A percentile compares a stretch with the other conserved stretches of the same genome.
phyloP scores from a whole-genome alignment of 2,888 invertebrate genomes.

The Agrotis puta region DNA sequence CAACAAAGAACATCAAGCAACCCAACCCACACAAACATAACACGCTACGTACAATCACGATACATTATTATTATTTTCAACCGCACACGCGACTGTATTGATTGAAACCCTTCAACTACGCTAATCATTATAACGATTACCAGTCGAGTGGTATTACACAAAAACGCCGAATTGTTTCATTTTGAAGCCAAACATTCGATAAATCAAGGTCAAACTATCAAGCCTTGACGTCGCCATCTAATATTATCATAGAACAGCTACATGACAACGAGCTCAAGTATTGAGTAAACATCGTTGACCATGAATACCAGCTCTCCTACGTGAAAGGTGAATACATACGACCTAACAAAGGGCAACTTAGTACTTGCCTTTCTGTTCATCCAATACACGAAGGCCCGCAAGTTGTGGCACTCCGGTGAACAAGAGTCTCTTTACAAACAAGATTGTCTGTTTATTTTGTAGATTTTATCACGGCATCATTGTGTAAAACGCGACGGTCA shows the following conservation, averaged over 20 bases:
- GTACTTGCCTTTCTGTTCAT: slow-evolving; percentile 90
- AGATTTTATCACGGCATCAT: slow-evolving; percentile 83
- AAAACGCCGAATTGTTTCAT: slow-evolving; percentile 22
- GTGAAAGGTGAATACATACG: slow-evolving; percentile 76
- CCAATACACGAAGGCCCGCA: slow-evolving; percentile 87
- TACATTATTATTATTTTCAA: slow-evolving; percentile 62
- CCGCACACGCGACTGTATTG: slow-evolving; percentile 57
- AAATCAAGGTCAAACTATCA: slow-evolving; percentile 19
- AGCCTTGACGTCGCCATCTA: slow-evolving; percentile 45
- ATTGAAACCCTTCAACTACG: slow-evolving; percentile 47
- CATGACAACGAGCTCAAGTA: slow-evolving; percentile 60
- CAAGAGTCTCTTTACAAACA: slow-evolving; percentile 74
- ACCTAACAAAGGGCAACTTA: slow-evolving; percentile 79
- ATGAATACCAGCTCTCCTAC: slow-evolving; percentile 70
- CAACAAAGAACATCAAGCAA: slow-evolving; percentile 87
- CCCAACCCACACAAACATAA: slow-evolving; percentile 71
- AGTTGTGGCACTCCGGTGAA: slow-evolving; percentile 82
- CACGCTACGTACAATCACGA: slow-evolving; percentile 66
- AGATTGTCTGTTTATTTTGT: slow-evolving; percentile 73
- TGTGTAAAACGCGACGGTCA: slow-evolving; percentile 82
- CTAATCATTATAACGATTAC: slow-evolving; percentile 13
- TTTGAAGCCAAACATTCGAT: slow-evolving; percentile 26
- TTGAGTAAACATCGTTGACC: slow-evolving; percentile 79
- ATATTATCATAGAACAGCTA: slow-evolving; percentile 40
- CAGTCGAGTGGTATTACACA: slow-evolving; percentile 28